These are phyloP conservation scores for Laticauda colubrina DNA, from an alignment of 2,113 vertebrate genomes.

Conservation along the genomic window DNA sequence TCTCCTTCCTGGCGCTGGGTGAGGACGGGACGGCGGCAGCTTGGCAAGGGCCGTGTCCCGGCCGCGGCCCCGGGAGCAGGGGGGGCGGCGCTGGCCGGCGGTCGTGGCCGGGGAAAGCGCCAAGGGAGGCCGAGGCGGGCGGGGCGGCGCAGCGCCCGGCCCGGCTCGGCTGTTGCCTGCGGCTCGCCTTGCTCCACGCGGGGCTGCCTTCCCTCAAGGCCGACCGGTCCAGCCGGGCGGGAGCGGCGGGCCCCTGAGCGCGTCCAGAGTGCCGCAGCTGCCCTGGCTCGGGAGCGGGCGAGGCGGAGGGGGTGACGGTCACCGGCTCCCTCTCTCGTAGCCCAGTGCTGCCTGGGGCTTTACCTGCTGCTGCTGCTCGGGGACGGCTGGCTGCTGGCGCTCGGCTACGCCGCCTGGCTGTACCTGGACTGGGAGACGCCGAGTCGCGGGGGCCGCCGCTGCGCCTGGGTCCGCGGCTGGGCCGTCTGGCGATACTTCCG, in stretches of 20 bases:
- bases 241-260: neutral
- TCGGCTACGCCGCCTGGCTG: constrained; percentile 76
- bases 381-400: constrained; percentile 68
- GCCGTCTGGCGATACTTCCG: constrained; percentile 68
- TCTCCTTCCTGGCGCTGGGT: constrained; percentile 38
- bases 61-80: neutral
- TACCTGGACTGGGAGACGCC: constrained; percentile 76
- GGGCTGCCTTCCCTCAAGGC: neutral
- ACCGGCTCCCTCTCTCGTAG: neutral
- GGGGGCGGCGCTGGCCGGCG: neutral
- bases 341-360: constrained; percentile 20
- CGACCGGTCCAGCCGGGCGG: no score
- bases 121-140: neutral
- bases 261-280: neutral
- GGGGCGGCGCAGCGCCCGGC: neutral
- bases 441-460: constrained; percentile 63
- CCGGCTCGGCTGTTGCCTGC: neutral
- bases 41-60: neutral
- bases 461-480: constrained; percentile 68
- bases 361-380: constrained; percentile 64
- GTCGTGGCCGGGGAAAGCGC: neutral
- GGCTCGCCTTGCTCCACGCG: neutral
- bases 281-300: neutral
- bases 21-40: neutral
- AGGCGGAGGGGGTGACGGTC: neutral